Percentiles rank a stretch among this genome's conserved stretches.
Conservation (phyloP, 2,113 vertebrate genomes). For the Ariopsis seemanni region DNA sequence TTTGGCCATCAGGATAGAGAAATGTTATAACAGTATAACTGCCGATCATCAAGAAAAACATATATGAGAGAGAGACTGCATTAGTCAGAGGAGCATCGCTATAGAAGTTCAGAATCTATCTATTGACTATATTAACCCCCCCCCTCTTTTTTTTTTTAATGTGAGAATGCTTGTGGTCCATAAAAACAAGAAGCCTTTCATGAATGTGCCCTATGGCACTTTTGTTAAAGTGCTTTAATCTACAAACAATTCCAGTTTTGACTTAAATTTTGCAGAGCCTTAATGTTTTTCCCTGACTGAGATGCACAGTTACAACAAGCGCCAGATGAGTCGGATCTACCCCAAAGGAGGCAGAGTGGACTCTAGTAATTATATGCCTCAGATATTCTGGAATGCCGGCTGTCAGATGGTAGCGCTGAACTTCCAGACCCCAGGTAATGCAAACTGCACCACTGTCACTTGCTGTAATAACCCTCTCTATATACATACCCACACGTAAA, state of each 20-base stretch:
- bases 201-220: not conserved
- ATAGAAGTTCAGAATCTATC: not conserved
- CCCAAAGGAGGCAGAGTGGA: constrained; percentile 79
- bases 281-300: constrained; percentile 38
- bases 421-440: constrained; percentile 79
- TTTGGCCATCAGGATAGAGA: not conserved
- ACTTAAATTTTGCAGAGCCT: not conserved
- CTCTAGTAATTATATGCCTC: constrained; percentile 82
- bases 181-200: constrained; percentile 7
- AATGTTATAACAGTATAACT: not conserved
- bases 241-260: constrained; percentile 4
- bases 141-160: too few relatives aligned
- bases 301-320: constrained; percentile 71
- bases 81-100: not conserved
- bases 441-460: not conserved
- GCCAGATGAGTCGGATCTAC: constrained; percentile 80
- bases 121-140: not conserved
- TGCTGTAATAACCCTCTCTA: constrained; percentile 1
- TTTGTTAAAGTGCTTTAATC: not conserved
- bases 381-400: constrained; percentile 80
- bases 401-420: constrained; percentile 80
- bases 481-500: constrained; percentile 5
- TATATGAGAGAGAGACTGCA: not conserved
- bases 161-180: not conserved
- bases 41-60: not conserved